Evolutionary conservation across 2,888 invertebrate species (phyloP), one percentile per base, ranked within the genome.

Genomic region (Agrochola litura): DNA sequence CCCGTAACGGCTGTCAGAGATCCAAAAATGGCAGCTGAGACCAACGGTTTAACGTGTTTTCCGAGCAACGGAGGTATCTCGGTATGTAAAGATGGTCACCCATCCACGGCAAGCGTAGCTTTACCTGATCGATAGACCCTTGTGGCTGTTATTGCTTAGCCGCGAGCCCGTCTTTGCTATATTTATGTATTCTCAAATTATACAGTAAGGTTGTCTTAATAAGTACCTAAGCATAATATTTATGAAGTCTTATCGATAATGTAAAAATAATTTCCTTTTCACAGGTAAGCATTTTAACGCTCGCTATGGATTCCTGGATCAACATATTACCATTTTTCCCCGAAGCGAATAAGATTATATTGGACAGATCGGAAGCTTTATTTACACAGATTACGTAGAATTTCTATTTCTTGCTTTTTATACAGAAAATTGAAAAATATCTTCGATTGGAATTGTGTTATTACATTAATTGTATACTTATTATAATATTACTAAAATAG

Each of bases 241-340:
- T 16, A 37, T 54, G 5, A 14, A 30, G 8, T 9, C 3, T 19
- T 10, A 43, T 30, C 61, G 25, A 52, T 30, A 52, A 10, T 54
- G 12, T 25, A 66, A 37, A 25, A 58, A 41, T 56, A 16, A 63
- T 64, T 64, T 22, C 5, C 5, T 56, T 63, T 14, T 41, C 25
- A 58, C 91, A 96, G 93, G 96, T 94, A 16, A 92, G 91, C 74
- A 93, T 96, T 58, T 82, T 96, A 58, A 92, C 95, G 1, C 89
- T 96, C 22, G 91, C 90, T 63, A 89, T 95, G 84, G 96, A 96
- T 67, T 90, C 94, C 0, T 96, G 96, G 96, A 90, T 92, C 60
- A 93, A 95, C 81, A 93, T 96, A n/a, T 76, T 96, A 41, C 92
- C 91, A 0, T 95, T 93, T 83, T 96, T 96, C 73, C 96, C 96